phyloP scores from a whole-genome alignment of 1,140 invertebrate species.

The Pogonomyrmex californicus region DNA sequence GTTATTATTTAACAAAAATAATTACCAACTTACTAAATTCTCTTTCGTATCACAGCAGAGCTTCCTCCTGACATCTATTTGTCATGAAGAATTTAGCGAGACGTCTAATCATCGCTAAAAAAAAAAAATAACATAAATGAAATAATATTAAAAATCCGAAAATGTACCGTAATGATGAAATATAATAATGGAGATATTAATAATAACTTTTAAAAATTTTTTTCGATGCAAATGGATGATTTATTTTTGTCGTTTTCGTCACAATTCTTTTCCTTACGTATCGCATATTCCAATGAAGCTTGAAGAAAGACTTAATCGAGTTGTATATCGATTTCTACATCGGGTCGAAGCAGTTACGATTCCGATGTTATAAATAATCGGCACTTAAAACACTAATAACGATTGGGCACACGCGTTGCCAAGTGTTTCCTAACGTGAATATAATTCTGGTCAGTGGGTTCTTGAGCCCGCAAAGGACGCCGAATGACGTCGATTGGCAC shows the following conservation, averaged over 20 bases:
- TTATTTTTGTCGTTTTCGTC: neutral
- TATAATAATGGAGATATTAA: neutral
- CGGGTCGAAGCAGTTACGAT: conserved; percentile 22
- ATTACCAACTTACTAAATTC: neutral
- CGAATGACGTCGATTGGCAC: conserved; percentile 29
- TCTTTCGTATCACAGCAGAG: neutral
- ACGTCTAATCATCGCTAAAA: neutral
- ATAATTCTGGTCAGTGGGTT: conserved; percentile 36
- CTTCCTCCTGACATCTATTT: neutral
- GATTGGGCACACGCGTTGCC: conserved; percentile 72
- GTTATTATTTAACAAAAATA: neutral
- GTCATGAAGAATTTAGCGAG: neutral
- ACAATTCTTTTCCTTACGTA: neutral
- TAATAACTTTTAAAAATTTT: neutral
- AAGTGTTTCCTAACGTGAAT: conserved; percentile 80
- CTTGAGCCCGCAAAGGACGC: neutral
- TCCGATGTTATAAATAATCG: conserved; percentile 79
- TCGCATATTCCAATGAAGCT: neutral
- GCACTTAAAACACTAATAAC: conserved; percentile 74
- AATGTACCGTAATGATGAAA: neutral
- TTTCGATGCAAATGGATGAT: neutral
- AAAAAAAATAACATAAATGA: neutral
- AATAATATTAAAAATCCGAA: neutral
- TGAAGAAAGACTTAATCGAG: neutral
- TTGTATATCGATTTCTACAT: conserved; percentile 6